These are phyloP conservation scores for Sisyra nigra DNA, from an alignment of 2,888 invertebrate genomes.

Conservation along the genomic window DNA sequence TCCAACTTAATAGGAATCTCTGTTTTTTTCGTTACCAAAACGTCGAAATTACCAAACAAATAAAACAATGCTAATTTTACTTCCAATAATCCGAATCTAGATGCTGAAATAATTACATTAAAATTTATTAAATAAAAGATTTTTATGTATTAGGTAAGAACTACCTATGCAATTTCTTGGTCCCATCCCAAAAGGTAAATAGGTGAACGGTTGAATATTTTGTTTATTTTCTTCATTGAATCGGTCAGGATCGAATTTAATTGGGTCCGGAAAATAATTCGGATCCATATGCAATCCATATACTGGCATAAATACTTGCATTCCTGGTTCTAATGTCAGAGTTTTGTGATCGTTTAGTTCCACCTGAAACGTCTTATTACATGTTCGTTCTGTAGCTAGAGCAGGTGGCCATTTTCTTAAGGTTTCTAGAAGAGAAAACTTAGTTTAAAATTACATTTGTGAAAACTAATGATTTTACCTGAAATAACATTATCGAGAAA, in stretches of 20 bases:
- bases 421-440: too few species aligned
- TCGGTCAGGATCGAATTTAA: slow-evolving; percentile 28
- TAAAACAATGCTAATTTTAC: slow-evolving; percentile 23
- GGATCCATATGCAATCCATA: slow-evolving; percentile 22
- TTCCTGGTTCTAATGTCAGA: too few species aligned
- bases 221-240: slow-evolving; percentile 23
- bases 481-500: slow-evolving; percentile 17
- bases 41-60: slow-evolving; percentile 19
- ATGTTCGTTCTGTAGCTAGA: too few species aligned
- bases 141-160: not conserved
- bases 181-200: slow-evolving; percentile 24
- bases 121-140: not conserved
- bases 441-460: too few species aligned
- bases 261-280: slow-evolving; percentile 25
- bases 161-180: slow-evolving; percentile 25
- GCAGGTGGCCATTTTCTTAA: too few species aligned
- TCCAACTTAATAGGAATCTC: slow-evolving; percentile 19
- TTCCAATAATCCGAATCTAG: slow-evolving; percentile 22
- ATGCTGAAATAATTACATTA: too few species aligned
- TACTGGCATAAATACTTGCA: slow-evolving; percentile 16
- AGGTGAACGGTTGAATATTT: slow-evolving; percentile 16
- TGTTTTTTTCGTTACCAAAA: slow-evolving; percentile 18
- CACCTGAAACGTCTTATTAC: too few species aligned
- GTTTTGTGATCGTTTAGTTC: too few species aligned
- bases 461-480: slow-evolving; percentile 15